Evolutionary conservation across 2,113 vertebrate genomes (phyloP).

Genomic region (Neotragus moschatus): DNA sequence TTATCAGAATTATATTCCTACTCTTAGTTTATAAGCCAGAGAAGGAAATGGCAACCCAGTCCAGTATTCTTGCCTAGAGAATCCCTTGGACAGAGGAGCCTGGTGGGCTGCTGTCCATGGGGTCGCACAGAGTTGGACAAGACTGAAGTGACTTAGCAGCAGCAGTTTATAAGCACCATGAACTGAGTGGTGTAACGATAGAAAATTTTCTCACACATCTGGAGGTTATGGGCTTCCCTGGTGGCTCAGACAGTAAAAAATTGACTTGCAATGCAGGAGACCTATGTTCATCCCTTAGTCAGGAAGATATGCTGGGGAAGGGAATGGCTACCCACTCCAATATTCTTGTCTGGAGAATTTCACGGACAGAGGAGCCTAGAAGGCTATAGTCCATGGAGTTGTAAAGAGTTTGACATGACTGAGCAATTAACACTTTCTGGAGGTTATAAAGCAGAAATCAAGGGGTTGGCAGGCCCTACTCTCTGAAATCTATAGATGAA

Average conservation of each 20-base stretch:
- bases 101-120: not conserved
- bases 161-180: not conserved
- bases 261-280: not conserved
- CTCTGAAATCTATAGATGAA: not conserved
- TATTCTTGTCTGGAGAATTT: not conserved
- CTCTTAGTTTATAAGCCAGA: not conserved
- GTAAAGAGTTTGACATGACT: not conserved
- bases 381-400: not conserved
- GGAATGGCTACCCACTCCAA: not conserved
- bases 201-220: not conserved
- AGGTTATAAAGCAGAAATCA: not conserved
- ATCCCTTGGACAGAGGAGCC: not conserved
- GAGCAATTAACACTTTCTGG: not conserved
- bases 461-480: not conserved
- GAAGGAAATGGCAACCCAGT: not conserved
- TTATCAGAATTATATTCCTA: not conserved
- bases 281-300: not conserved
- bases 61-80: not conserved
- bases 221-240: not conserved
- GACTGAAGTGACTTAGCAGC: not conserved
- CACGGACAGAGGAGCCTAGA: not conserved
- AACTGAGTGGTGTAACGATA: accelerated
- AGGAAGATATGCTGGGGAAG: not conserved
- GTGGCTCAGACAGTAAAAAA: not conserved
- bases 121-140: accelerated